phyloP scores from a whole-genome alignment of 2,888 invertebrate species.

The Dexiosoma caninum region DNA sequence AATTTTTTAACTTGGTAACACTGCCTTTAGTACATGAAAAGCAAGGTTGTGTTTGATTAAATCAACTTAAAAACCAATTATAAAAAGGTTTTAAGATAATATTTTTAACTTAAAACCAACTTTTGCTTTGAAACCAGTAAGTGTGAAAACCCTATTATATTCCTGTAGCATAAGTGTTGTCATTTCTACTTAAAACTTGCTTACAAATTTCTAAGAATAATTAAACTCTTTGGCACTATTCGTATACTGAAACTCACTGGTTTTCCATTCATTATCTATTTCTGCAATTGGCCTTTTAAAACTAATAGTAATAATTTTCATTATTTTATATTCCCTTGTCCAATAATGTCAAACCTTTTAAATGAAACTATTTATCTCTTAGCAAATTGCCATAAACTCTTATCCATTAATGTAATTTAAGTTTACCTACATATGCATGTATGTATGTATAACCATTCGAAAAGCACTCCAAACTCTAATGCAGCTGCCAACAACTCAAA shows the following conservation, averaged over 20 bases:
- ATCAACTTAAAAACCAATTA: too few species aligned
- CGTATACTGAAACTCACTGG: neutral
- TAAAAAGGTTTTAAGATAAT: too few species aligned
- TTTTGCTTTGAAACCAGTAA: too few species aligned
- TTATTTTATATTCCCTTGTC: neutral
- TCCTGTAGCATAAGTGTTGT: too few species aligned
- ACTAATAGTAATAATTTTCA: neutral
- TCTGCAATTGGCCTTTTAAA: neutral
- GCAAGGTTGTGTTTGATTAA: too few species aligned
- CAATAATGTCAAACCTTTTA: conserved; percentile 22
- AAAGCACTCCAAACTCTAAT: neutral
- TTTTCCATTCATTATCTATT: neutral
- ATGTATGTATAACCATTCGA: neutral
- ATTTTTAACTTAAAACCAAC: too few species aligned
- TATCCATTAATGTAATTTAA: neutral
- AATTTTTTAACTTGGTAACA: too few species aligned
- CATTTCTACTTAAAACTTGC: too few species aligned
- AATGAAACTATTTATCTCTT: conserved; percentile 10
- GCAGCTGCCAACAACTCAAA: conserved; percentile 9
- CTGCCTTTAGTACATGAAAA: too few species aligned
- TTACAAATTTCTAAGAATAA: too few species aligned
- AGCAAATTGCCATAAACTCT: conserved; percentile 9
- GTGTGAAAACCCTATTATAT: too few species aligned
- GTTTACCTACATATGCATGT: neutral
- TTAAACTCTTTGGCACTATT: neutral